Evolutionary conservation across 2,888 invertebrate species (phyloP), one percentile per base, ranked within the genome.

Genomic region (Calliopum simillimum): DNA sequence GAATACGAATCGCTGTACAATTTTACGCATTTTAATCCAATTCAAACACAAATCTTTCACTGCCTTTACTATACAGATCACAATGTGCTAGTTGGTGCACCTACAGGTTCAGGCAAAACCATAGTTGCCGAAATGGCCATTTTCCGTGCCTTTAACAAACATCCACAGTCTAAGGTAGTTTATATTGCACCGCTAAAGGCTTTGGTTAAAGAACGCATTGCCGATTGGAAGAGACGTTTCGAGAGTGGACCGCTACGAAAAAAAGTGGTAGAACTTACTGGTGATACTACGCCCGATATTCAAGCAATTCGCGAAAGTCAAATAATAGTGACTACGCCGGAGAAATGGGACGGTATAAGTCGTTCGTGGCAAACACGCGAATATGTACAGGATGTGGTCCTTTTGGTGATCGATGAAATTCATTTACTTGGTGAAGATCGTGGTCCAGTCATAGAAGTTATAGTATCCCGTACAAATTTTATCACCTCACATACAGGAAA

Each of bases 261-360:
- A 82, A 93, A 90, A 76, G 97, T 99, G 0, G 95, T 99, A 0
- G 99, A 99, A 86, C 88, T 99, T 74, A 99, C 99, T 56, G 99
- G 99, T 82, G 94, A 95, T 83, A 92, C 94, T 1, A 92, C 94
- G 0, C 97, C 97, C 0, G 95, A 95, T 81, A 90, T 92, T 68
- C 88, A 90, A 71, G 93, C 96, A 0, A 96, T 99, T 71, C 90
- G 92, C 0, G 90, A 87, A 64, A 93, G 98, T 0, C 93, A 95
- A 83, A 92, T 99, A 1, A 99, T 99, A 76, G 97, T 99, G 0
- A 99, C 99, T 0, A 99, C 99, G 0, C 99, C 99, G 0, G 99
- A 99, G 87, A 99, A 99, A 85, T 99, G 99, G 99, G 99, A 99
- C 86, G 99, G 99, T 67, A 96, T 99, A 80, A 98, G 97, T 86